These are phyloP conservation scores for Crossocerus cetratus DNA, from an alignment of 2,888 invertebrate species.

Conservation along the genomic window DNA sequence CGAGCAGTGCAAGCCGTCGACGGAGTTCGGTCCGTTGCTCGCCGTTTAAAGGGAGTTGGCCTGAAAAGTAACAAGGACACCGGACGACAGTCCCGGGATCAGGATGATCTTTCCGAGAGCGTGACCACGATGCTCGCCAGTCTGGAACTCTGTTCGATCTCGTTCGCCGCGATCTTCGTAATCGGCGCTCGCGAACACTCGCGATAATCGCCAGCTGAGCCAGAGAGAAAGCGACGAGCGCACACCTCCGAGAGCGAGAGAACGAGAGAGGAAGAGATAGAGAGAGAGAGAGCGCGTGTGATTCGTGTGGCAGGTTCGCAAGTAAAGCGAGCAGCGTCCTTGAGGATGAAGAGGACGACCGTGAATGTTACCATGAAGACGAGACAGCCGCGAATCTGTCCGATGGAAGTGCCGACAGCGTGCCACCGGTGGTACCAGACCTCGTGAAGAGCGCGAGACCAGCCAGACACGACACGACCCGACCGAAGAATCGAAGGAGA, in stretches of 20 bases:
- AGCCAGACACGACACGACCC: constrained; percentile 10
- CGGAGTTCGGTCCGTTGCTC: no score
- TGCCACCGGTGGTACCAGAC: constrained; percentile 66
- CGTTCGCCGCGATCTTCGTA: constrained; percentile 42
- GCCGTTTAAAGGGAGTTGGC: no score
- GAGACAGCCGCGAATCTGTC: constrained; percentile 61
- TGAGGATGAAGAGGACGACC: constrained; percentile 62
- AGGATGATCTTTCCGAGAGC: constrained; percentile 34
- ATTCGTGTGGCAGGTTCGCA: constrained; percentile 12
- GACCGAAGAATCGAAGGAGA: constrained; percentile 2
- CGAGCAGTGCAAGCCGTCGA: no score
- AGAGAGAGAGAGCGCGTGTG: constrained; percentile 25
- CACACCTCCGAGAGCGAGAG: constrained; percentile 1
- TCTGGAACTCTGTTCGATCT: constrained; percentile 36
- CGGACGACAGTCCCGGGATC: neutral
- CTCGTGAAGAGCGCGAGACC: constrained; percentile 56
- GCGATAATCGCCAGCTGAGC: constrained; percentile 45
- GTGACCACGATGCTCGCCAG: constrained; percentile 46
- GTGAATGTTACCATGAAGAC: constrained; percentile 60
- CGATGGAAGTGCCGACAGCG: constrained; percentile 61
- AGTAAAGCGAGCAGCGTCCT: constrained; percentile 37
- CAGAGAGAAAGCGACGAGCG: constrained; percentile 28
- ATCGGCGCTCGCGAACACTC: constrained; percentile 44
- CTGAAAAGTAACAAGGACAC: neutral
- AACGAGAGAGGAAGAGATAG: constrained; percentile 24